Evolutionary conservation across 2,888 invertebrate species (phyloP).

Genomic region (Ormyrus thymus): DNA sequence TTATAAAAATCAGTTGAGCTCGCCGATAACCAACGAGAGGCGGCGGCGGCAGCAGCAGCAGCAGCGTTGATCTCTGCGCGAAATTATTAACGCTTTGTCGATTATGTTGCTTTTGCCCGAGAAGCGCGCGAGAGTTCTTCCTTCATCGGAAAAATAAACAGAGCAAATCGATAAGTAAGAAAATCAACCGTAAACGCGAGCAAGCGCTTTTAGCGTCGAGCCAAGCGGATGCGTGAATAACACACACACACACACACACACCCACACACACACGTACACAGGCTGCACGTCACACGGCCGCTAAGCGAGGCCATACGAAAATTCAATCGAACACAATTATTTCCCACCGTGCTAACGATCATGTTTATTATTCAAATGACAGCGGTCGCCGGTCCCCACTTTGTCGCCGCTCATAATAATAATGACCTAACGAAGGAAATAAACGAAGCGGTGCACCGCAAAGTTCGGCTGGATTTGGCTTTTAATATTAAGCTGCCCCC

Average conservation of each 20-base stretch:
- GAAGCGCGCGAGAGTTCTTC: too few relatives aligned
- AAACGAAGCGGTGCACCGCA: slow-evolving; percentile 1
- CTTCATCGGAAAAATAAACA: slow-evolving; percentile 50
- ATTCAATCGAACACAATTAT: slow-evolving; percentile 38
- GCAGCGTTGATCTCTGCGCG: neutral
- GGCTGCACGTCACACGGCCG: too few relatives aligned
- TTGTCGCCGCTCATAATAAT: slow-evolving; percentile 19
- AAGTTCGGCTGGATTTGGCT: too few relatives aligned
- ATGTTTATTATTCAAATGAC: slow-evolving; percentile 34
- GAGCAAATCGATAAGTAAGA: slow-evolving; percentile 48
- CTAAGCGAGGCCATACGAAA: slow-evolving; percentile 2
- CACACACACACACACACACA: too few relatives aligned
- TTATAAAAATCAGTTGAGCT: too few relatives aligned
- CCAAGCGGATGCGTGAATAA: neutral
- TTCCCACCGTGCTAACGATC: slow-evolving; percentile 34
- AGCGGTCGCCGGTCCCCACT: neutral
- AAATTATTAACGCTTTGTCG: slow-evolving; percentile 31
- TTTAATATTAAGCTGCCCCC: too few relatives aligned
- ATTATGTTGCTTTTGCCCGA: slow-evolving; percentile 4
- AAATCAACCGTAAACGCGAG: slow-evolving; percentile 35
- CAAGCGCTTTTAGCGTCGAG: neutral
- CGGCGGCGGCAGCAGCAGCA: too few relatives aligned
- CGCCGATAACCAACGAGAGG: too few relatives aligned
- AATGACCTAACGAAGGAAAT: slow-evolving; percentile 25
- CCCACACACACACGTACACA: too few relatives aligned